Conservation (phyloP, 2,113 vertebrate genomes). For the Solea senegalensis region DNA sequence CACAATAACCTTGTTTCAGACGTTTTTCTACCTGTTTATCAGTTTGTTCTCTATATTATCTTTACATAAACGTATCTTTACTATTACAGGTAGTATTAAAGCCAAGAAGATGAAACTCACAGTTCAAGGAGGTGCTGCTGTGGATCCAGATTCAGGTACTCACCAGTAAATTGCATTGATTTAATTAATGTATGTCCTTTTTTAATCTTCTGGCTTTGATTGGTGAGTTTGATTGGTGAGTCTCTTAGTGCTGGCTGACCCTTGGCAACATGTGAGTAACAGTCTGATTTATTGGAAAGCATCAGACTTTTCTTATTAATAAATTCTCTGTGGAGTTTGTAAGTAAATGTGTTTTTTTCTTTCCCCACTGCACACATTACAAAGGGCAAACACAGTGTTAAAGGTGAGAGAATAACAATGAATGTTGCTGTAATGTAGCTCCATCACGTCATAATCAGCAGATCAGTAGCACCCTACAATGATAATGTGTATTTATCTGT, state of each 20-base stretch:
- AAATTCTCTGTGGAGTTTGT: background rate
- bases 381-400: conserved; percentile 98
- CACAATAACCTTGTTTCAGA: background rate
- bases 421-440: background rate
- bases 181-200: background rate
- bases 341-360: conserved; percentile 19
- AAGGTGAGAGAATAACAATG: conserved; percentile 83
- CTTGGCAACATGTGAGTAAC: conserved; percentile 95
- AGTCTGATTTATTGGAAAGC: background rate
- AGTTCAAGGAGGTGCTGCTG: conserved; percentile 96
- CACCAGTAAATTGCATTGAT: background rate
- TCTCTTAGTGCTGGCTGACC: conserved; percentile 92
- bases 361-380: conserved; percentile 86
- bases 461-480: no score
- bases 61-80: background rate
- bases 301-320: background rate
- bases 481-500: no score
- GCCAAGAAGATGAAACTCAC: conserved; percentile 97
- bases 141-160: conserved; percentile 95
- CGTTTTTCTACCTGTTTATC: background rate
- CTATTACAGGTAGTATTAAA: conserved; percentile 86
- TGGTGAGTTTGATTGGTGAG: conserved; percentile 71
- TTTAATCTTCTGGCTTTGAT: background rate
- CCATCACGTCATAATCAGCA: background rate
- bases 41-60: background rate